These are phyloP conservation scores for Ascidia mentula DNA, from an alignment of 23 tunicate genomes.

Conservation along the genomic window DNA sequence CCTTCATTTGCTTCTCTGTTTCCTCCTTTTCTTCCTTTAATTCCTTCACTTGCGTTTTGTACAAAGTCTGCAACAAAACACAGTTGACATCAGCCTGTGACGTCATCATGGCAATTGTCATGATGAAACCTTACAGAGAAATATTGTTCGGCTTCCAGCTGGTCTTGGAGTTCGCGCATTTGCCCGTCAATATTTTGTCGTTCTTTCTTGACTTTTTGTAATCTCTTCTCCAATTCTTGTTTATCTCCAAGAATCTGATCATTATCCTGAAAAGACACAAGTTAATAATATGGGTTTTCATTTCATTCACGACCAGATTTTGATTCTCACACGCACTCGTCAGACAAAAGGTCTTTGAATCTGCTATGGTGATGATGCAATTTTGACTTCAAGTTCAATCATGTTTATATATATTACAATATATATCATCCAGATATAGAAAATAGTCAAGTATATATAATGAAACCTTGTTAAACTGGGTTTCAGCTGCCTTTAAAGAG, in stretches of 20 bases:
- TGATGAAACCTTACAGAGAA: conserved; percentile 68
- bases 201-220: conserved; percentile 67
- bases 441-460: too few relatives aligned
- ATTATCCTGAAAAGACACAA: conserved; percentile 39
- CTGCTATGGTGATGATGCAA: background rate
- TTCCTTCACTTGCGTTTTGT: conserved; percentile 86
- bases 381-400: too few relatives aligned
- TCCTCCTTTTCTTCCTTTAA: conserved; percentile 91
- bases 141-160: conserved; percentile 95
- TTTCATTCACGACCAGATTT: background rate
- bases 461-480: conserved; percentile 65
- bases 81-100: too few relatives aligned
- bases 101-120: too few relatives aligned
- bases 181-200: conserved; percentile 78
- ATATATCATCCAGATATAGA: too few relatives aligned
- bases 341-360: background rate
- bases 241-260: conserved; percentile 67
- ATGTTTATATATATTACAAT: too few relatives aligned
- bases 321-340: background rate
- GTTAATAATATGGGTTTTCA: background rate
- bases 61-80: conserved; percentile 58
- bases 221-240: conserved; percentile 59
- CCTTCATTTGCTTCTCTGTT: conserved; percentile 66
- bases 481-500: conserved; percentile 59
- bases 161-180: conserved; percentile 97